Percentiles rank a stretch among this genome's conserved stretches.
Evolutionary conservation across 2,797 vertebrate species (phyloP).

Genomic region (Oryzias dopingdopingensis): DNA sequence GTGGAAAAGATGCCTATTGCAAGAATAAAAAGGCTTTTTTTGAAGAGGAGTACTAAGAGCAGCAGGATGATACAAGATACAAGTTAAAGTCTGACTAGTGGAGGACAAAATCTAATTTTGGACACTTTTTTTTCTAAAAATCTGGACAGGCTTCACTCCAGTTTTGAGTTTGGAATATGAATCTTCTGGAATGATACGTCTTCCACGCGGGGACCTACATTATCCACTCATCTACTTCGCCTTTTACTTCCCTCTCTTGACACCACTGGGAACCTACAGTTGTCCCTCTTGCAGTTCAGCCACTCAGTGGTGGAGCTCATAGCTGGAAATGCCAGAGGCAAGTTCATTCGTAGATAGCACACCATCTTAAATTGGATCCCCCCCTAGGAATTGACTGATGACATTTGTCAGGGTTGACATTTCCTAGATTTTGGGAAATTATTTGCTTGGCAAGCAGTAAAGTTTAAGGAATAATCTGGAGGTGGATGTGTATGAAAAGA

Average conservation of each 20-base stretch:
- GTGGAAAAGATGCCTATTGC: slow-evolving; percentile 58
- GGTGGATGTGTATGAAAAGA: too few relatives aligned
- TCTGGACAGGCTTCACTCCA: slow-evolving; percentile 28
- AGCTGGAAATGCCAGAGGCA: slow-evolving; percentile 54
- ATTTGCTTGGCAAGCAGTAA: slow-evolving; percentile 19
- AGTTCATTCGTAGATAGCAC: slow-evolving; percentile 55
- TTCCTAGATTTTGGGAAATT: slow-evolving; percentile 30
- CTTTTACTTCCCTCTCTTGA: slow-evolving; percentile 23
- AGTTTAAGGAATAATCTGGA: too few relatives aligned
- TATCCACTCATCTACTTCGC: slow-evolving; percentile 33
- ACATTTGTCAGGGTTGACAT: slow-evolving; percentile 64
- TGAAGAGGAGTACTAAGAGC: slow-evolving; percentile 33
- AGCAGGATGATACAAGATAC: slow-evolving; percentile 46
- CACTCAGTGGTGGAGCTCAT: slow-evolving; percentile 38
- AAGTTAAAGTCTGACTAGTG: slow-evolving; percentile 50
- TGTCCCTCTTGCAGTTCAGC: slow-evolving; percentile 31
- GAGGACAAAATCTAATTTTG: slow-evolving; percentile 17
- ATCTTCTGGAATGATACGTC: slow-evolving; percentile 32
- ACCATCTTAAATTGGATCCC: slow-evolving; percentile 52
- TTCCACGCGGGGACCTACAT: slow-evolving; percentile 37
- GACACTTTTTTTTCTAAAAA: slow-evolving; percentile 41
- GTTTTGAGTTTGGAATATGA: slow-evolving; percentile 39
- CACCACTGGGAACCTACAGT: slow-evolving; percentile 28
- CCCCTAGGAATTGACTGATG: slow-evolving; percentile 49
- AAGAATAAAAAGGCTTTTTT: slow-evolving; percentile 54